Evolutionary conservation across 2,113 vertebrate genomes (phyloP), one percentile per base, ranked within the genome.

Genomic region (Oncorhynchus clarkii): DNA sequence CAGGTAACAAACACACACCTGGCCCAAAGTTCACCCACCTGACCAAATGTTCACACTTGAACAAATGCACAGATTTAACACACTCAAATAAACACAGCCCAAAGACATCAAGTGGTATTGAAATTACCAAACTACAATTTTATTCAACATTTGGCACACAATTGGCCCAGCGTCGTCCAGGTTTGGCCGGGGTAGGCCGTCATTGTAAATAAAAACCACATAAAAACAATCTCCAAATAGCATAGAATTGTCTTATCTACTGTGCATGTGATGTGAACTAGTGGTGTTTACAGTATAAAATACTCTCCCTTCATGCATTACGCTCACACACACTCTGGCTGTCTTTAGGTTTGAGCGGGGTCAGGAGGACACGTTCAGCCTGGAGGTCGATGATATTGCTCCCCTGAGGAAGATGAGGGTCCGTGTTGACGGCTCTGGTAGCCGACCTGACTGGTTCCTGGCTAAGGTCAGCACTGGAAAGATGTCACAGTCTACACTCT

Each of bases 331-430:
- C 65, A 6, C 7, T 39, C 9, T 78, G 57, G 45, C 49, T 39
- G 31, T 9, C 74, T 45, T 20, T 88, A 99, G 97, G 88, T 99
- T 99, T 84, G 98, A 99, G 83, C 92, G 96, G 51, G 96, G 96
- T 60, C 98, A 99, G 87, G 93, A 93, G n/a, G 97, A 99, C 89
- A 96, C 94, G 8, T 97, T 99, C 89, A 93, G 94, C 45, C 93
- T 98, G 94, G 96, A 99, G 93, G 95, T 99, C 0, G 93, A 96
- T 0, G 98, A 99, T 73, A 94, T 99, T 0, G 96, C 96, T 3
- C 97, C 97, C 0, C 90, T 99, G 59, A 94, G 91, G 85, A 99
- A 99, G 91, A 97, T 99, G 93, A 93, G 98, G 76, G 88, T 98
- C 73, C 92, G 95, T 11, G 93, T 94, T 0, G 96, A 98, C 0